Evolutionary conservation across 2,113 vertebrate species (phyloP).

Genomic region (Butorides virescens): DNA sequence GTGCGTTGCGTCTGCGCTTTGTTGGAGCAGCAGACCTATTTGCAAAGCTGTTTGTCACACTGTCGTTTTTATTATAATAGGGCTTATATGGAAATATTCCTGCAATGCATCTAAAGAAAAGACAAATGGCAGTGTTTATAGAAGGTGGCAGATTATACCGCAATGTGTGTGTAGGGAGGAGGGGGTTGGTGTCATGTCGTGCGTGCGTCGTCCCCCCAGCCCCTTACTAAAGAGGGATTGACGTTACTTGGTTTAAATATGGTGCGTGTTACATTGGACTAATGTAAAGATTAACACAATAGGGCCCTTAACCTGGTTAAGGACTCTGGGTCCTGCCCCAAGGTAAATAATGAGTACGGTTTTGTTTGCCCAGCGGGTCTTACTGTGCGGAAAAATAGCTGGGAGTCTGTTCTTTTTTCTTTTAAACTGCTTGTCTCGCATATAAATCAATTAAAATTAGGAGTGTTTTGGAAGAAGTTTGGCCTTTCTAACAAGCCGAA

Average conservation of each 20-base stretch:
- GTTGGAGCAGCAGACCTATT: conserved; percentile 42
- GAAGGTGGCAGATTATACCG: conserved; percentile 1
- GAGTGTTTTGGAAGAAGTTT: neutral
- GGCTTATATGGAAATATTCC: conserved; percentile 52
- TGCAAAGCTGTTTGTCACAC: conserved; percentile 54
- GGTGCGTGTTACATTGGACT: neutral
- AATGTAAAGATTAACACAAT: conserved; percentile 22
- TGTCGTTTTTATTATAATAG: conserved; percentile 50
- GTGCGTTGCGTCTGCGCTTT: neutral
- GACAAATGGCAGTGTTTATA: conserved; percentile 37
- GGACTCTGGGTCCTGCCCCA: neutral
- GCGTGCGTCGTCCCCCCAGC: neutral
- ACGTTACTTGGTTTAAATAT: conserved; percentile 18
- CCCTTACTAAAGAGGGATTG: neutral
- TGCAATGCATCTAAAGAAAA: conserved; percentile 35
- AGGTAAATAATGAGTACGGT: neutral
- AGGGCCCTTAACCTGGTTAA: conserved; percentile 31
- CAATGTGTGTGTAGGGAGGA: neutral
- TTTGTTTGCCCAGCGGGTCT: conserved; percentile 16
- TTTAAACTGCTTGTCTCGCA: neutral
- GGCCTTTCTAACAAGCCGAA: neutral
- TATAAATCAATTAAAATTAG: neutral
- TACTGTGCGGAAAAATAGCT: neutral
- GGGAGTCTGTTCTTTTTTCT: neutral
- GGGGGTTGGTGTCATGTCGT: neutral